Percentiles rank a stretch among this genome's conserved stretches.
These are phyloP conservation scores for Rhinoraja longicauda DNA, from an alignment of 2,797 vertebrate species.

Conservation along the genomic window DNA sequence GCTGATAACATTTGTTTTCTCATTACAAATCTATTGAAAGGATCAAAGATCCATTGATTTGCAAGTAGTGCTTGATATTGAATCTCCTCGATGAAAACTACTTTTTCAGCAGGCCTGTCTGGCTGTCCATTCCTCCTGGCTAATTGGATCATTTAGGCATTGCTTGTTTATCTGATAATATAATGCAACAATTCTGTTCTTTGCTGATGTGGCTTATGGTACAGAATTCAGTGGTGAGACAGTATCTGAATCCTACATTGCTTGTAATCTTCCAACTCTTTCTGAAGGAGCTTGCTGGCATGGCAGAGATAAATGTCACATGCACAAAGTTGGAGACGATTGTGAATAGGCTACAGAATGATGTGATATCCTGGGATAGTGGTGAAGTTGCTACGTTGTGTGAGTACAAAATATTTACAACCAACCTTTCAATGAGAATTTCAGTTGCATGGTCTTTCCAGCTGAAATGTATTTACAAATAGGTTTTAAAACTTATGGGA, in stretches of 20 bases:
- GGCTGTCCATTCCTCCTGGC: too few species aligned
- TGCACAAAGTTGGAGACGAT: neutral
- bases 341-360: neutral
- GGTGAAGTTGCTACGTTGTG: neutral
- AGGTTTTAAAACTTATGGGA: neutral
- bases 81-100: too few species aligned
- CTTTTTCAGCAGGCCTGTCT: too few species aligned
- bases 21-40: too few species aligned
- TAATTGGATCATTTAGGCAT: too few species aligned
- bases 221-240: neutral
- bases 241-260: neutral
- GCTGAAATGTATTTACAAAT: neutral
- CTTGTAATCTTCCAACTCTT: neutral
- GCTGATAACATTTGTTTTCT: too few species aligned
- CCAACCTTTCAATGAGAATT: neutral
- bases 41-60: too few species aligned
- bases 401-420: neutral
- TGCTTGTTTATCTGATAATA: too few species aligned
- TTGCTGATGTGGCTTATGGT: neutral
- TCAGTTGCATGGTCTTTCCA: neutral
- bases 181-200: too few species aligned
- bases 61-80: too few species aligned
- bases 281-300: conserved; percentile 1
- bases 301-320: neutral
- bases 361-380: conserved; percentile 21